Evolutionary conservation across 2,888 invertebrate species (phyloP).

Genomic region (Erebia epiphron): DNA sequence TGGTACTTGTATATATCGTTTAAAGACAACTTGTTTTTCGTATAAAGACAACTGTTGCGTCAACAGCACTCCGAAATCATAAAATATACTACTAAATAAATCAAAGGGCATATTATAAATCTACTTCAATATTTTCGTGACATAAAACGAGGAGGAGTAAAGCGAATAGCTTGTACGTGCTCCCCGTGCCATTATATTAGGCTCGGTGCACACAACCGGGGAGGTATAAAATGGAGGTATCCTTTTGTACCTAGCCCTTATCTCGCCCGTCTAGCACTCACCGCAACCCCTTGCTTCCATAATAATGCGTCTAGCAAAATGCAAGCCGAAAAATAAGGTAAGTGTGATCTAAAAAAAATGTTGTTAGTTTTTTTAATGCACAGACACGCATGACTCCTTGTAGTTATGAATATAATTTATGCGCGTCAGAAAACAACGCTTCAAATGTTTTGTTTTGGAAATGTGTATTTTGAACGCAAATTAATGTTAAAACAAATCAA

Average conservation of each 20-base stretch:
- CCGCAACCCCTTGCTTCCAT: constrained; percentile 63
- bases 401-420: constrained; percentile 27
- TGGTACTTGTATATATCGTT: too few species aligned
- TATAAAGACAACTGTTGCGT: constrained; percentile 40
- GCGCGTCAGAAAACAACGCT: constrained; percentile 1
- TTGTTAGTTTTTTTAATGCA: constrained; percentile 54
- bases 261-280: constrained; percentile 49
- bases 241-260: constrained; percentile 45
- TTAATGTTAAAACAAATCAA: background rate
- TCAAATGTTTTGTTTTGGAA: background rate
- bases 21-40: too few species aligned
- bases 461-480: constrained; percentile 7
- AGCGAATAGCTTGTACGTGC: constrained; percentile 47
- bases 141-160: constrained; percentile 45
- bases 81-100: constrained; percentile 34
- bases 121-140: constrained; percentile 44
- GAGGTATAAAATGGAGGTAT: constrained; percentile 39
- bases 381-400: constrained; percentile 41
- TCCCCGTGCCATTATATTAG: constrained; percentile 46
- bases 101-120: constrained; percentile 45
- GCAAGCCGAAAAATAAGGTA: constrained; percentile 55
- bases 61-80: constrained; percentile 4
- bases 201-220: constrained; percentile 43
- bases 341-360: constrained; percentile 65
- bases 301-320: constrained; percentile 79